These are phyloP conservation scores for Standfussiana lucernea DNA, from an alignment of 2,888 invertebrate species.

Conservation along the genomic window DNA sequence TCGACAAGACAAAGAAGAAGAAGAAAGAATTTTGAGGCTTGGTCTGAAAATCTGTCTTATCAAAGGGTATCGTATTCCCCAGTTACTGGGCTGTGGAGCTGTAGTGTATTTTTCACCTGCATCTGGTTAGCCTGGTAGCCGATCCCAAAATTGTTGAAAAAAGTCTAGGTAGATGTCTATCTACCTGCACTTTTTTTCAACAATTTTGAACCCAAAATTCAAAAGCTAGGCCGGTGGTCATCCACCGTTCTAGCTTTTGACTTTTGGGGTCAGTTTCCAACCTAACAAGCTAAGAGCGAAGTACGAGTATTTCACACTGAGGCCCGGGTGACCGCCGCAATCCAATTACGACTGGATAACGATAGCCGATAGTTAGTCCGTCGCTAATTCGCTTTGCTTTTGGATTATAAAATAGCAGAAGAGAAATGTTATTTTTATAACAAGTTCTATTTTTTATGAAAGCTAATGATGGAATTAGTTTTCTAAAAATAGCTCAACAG, in stretches of 20 bases:
- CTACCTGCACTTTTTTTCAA: too few species aligned
- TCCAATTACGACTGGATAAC: conserved; percentile 30
- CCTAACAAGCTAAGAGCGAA: conserved; percentile 11
- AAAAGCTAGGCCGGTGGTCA: too few species aligned
- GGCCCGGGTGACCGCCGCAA: conserved; percentile 8
- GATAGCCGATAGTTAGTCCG: conserved; percentile 28
- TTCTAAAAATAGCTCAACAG: not conserved
- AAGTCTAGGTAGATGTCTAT: not conserved
- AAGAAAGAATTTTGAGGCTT: not conserved
- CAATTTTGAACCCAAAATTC: too few species aligned
- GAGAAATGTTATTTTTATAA: not conserved
- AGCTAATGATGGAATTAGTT: not conserved
- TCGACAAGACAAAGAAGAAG: too few species aligned
- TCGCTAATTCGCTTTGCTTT: conserved; percentile 48
- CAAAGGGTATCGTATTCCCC: too few species aligned
- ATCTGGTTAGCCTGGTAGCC: too few species aligned
- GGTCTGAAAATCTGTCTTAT: not conserved
- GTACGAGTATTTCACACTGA: conserved; percentile 39
- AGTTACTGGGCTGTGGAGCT: too few species aligned
- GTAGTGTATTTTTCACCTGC: too few species aligned
- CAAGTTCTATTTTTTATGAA: not conserved
- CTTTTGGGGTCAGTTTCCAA: conserved; percentile 19
- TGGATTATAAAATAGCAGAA: conserved; percentile 18
- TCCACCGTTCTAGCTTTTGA: not conserved
- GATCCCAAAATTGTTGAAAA: not conserved